Conservation (phyloP, 2,888 invertebrate species). For the Dilophus febrilis region DNA sequence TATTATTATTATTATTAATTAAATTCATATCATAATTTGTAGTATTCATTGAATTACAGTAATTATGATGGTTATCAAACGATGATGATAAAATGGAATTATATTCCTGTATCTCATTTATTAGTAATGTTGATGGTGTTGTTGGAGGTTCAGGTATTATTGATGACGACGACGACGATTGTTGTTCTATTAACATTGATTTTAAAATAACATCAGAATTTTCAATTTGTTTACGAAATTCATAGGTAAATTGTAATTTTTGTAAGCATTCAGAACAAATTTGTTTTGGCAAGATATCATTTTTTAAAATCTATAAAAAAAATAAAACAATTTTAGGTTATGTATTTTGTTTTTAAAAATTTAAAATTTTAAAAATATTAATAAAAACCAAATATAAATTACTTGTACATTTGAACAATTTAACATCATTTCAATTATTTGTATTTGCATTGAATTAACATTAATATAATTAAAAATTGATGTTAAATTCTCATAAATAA, state of each 20-base stretch:
- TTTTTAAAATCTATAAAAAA: slow-evolving; percentile 10
- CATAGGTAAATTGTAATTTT: slow-evolving; percentile 11
- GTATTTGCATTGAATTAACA: neutral
- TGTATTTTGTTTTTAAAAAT: neutral
- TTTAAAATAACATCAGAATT: neutral
- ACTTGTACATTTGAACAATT: neutral
- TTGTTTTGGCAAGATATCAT: slow-evolving; percentile 10
- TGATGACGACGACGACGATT: neutral
- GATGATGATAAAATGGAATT: too few species aligned
- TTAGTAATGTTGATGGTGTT: too few species aligned
- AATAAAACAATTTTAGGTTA: neutral
- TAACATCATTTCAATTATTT: neutral
- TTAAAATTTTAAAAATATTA: neutral
- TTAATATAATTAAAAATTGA: neutral
- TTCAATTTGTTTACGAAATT: slow-evolving; percentile 7
- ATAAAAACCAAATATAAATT: neutral
- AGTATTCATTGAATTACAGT: neutral
- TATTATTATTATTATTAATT: too few species aligned
- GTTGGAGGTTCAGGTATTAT: too few species aligned
- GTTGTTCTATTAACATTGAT: neutral
- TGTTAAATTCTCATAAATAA: neutral
- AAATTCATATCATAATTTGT: neutral
- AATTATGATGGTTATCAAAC: too few species aligned
- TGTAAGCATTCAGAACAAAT: slow-evolving; percentile 11
- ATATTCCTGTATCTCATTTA: too few species aligned